Evolutionary conservation across 2,888 invertebrate genomes (phyloP), one percentile per base, ranked within the genome.

Genomic region (Luperina testacea): DNA sequence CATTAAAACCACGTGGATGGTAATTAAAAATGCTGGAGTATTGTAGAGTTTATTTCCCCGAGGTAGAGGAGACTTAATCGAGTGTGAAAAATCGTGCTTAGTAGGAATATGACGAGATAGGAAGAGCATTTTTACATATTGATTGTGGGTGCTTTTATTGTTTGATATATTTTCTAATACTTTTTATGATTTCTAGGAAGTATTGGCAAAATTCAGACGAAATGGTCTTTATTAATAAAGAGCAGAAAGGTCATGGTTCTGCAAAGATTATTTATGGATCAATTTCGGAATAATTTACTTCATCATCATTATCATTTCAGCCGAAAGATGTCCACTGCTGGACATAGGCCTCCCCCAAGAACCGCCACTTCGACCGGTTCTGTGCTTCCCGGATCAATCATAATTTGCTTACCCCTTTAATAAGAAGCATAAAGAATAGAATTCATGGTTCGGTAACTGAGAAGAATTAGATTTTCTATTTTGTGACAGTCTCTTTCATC

Each of bases 1-100:
- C 88, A 88, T 88, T 89, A 89, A 88, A 88, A 84, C 74, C 68
- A 77, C 86, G 84, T 82, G 59, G 68, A 74, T 68, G 77, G 82
- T 81, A 82, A 87, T 77, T 80, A 79, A 85, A 86, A 88, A 86
- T 80, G 48, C 73, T 77, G 83, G 77, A 74, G 76, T 84, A 85
- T 85, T 84, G 77, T 77, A 72, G 42, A 63, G 51, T 64, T 75
- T 85, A 85, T 85, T 85, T 85, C 85, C 85, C 85, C 32, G 76
- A 57, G 84, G 64, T 68, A 53, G 51, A 51, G 73, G 67, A 70
- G 57, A 51, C 27, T 80, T 80, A 84, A 84, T 87, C 77, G 84
- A 87, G 87, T 85, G 87, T 87, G 76, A 75, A 65, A 74, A 80
- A 87, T 87, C 51, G 57, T 75, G 67, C 74, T 80, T 75, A 70